Evolutionary conservation across 2,797 vertebrate species (phyloP), one percentile per base, ranked within the genome.

Genomic region (Smutsia temminckii): DNA sequence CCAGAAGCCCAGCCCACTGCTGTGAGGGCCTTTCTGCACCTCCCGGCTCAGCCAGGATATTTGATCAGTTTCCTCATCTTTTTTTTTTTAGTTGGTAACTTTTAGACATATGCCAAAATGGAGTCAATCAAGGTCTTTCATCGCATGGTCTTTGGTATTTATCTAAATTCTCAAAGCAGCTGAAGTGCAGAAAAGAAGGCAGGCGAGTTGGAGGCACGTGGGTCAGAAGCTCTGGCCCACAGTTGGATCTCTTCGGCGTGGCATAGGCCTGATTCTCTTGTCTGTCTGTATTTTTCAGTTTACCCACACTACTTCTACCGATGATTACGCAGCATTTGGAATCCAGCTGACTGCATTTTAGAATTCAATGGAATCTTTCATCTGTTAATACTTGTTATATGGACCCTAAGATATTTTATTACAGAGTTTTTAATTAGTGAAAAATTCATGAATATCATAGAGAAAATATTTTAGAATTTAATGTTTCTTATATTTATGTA

Each of bases 301-400:
- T 99, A 99, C 98, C 99, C 99, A 97, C 99, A 99, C 99, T 99
- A 99, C 99, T 99, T 99, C 99, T 99, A 99, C 99, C 99, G 99
- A 98, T 99, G 99, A 99, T 97, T 98, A 93, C 71, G 97, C 98
- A 95, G 97, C 97, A 79, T 94, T 97, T 93, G 95, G 97, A 97
- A 97, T 97, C 98, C 98, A 12, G 97, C 98, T 11, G 98, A 98
- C 93, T 97, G 97, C 81, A 95, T 98, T 97, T 97, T 97, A 69
- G 98, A 97, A 40, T 97, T 97, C 98, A 98, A 97, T 93, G 98
- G 98, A 98, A 96, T 96, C 98, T 96, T 84, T 97, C 94, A 97
- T 97, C 97, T 98, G 98, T 98, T 98, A 95, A 98, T 97, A 98
- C 97, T 98, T 98, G 97, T 98, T 97, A 97, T 98, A 98, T 98